These are phyloP conservation scores for Mandrillus leucophaeus DNA, from an alignment of 2,113 vertebrate genomes.

Conservation along the genomic window DNA sequence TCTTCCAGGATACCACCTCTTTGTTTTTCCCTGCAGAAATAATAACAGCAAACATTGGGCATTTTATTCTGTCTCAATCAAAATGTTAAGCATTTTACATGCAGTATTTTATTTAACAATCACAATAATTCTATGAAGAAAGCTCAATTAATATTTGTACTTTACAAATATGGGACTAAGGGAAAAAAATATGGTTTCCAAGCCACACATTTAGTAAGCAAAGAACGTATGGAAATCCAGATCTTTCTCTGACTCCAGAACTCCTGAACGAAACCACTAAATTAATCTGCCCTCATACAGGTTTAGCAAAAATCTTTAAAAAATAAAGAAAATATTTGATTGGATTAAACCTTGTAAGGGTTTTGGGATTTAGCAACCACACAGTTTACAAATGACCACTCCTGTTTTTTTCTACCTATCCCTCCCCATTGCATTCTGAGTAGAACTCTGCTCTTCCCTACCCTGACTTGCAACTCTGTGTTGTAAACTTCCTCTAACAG, in stretches of 20 bases:
- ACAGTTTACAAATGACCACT: background rate
- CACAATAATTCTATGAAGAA: background rate
- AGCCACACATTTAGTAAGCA: background rate
- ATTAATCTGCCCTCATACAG: background rate
- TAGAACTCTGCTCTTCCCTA: no score
- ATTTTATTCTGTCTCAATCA: background rate
- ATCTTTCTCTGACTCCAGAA: background rate
- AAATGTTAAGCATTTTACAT: background rate
- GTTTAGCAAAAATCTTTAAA: no score
- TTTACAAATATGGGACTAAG: background rate
- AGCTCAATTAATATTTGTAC: background rate
- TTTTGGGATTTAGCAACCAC: background rate
- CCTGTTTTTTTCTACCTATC: background rate
- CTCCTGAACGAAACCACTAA: background rate
- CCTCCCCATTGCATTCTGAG: rapidly evolving
- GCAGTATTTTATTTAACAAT: background rate
- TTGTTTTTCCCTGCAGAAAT: background rate
- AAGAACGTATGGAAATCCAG: rapidly evolving
- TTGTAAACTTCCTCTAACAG: background rate
- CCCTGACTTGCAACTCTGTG: background rate
- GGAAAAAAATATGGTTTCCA: background rate
- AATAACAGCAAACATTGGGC: background rate
- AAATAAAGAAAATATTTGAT: background rate
- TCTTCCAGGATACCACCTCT: background rate
- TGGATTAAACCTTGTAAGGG: background rate